phyloP scores from a whole-genome alignment of 2,113 vertebrate species.

The Lagopus leucura region DNA sequence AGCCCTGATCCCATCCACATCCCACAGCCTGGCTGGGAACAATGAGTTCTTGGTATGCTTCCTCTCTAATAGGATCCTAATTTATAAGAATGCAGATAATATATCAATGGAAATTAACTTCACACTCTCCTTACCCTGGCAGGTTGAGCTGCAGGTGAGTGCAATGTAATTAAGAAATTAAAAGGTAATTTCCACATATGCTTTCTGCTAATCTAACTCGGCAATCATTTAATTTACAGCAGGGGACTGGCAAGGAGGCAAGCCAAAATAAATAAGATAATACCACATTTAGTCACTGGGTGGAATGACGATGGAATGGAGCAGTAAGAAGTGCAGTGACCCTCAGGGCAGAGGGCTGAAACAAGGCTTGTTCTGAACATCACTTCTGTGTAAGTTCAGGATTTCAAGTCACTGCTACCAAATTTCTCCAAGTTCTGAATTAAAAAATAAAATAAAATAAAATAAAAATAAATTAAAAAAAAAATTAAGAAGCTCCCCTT shows the following conservation, averaged over 20 bases:
- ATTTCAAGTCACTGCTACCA: background rate
- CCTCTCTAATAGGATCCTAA: conserved; percentile 57
- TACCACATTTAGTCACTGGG: conserved; percentile 53
- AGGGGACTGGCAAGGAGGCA: conserved; percentile 65
- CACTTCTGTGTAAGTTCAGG: background rate
- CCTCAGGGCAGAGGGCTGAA: background rate
- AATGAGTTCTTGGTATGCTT: background rate
- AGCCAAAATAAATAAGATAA: conserved; percentile 79
- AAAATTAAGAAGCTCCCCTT: background rate
- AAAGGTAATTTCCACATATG: conserved; percentile 81
- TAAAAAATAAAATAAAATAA: background rate
- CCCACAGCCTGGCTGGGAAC: background rate
- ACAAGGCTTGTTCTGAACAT: conserved; percentile 1
- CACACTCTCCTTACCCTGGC: conserved; percentile 42
- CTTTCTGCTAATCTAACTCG: conserved; percentile 66
- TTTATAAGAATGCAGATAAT: conserved; percentile 63
- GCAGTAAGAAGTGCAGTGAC: conserved; percentile 14
- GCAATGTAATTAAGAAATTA: conserved; percentile 82
- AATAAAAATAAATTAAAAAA: background rate
- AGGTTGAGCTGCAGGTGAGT: conserved; percentile 78
- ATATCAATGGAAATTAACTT: conserved; percentile 67
- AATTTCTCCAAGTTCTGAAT: background rate
- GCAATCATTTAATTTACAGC: conserved; percentile 75
- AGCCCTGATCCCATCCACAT: background rate
- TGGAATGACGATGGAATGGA: conserved; percentile 30